Evolutionary conservation across 2,888 invertebrate species (phyloP), one percentile per base, ranked within the genome.

Genomic region (Pyrocoelia pectoralis): DNA sequence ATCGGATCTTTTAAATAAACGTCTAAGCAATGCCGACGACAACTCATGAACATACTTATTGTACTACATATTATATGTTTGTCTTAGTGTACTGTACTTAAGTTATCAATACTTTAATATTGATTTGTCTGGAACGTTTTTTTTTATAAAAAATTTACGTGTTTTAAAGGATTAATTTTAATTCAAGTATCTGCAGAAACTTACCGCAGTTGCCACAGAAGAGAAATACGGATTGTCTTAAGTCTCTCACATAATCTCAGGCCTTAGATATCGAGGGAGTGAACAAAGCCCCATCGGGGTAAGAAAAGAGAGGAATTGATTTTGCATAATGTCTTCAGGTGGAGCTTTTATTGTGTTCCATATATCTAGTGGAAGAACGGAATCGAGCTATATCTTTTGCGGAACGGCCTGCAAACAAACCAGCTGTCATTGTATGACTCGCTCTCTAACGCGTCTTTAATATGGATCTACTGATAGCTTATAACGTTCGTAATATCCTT

Each of bases 261-360:
- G 72, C 72, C 71, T 74, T 71, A 72, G 77, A 76, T 76, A 75
- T 74, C 73, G 74, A 70, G 73, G 74, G 72, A 73, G 72, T 71
- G 79, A 79, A 79, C 78, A 79, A 79, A 79, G 79, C 77, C 69
- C 71, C 61, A 65, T 65, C 54, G 62, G 69, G 61, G 61, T 67
- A 69, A 67, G 69, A 70, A 68, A 70, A 67, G 79, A 79, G 75
- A 78, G 76, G 81, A 81, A 82, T 82, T 82, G 82, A 82, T 82
- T 82, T 82, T 82, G 81, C 81, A 82, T 82, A 82, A 82, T 81
- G 82, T 81, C 80, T 80, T 78, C 81, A 81, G 81, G 82, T 81
- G 80, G 80, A 76, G 78, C 75, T 80, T 81, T 81, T 80, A 80
- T 81, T 81, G 80, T 80, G 78, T 77, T 78, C 80, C 80, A 81